phyloP scores from a whole-genome alignment of 1,140 invertebrate species.

The Caenorhabditis tropicalis region DNA sequence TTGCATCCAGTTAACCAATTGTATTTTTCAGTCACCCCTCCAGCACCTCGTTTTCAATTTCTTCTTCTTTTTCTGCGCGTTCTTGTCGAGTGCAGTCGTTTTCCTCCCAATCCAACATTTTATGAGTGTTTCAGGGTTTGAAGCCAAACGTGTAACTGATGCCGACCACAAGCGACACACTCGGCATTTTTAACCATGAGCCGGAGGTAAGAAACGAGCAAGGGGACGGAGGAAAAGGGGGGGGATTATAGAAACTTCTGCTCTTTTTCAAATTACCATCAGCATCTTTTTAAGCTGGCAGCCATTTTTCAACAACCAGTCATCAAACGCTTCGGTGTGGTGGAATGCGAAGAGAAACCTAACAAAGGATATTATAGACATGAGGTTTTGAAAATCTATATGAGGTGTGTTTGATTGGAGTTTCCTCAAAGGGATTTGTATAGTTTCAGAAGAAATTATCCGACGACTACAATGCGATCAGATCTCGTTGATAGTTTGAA shows the following conservation, averaged over 20 bases:
- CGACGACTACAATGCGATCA: not conserved
- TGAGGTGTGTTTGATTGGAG: conserved; percentile 2
- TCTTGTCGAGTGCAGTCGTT: not conserved
- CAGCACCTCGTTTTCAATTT: not conserved
- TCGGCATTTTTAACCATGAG: not conserved
- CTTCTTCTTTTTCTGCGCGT: not conserved
- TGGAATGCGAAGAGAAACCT: not conserved
- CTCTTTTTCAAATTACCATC: not conserved
- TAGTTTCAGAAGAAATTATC: not conserved
- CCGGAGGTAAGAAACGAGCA: not conserved
- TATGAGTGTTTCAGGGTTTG: not conserved
- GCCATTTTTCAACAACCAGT: not conserved
- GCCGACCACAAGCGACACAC: not conserved
- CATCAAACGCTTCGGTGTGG: not conserved
- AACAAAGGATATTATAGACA: not conserved
- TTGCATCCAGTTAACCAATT: not conserved
- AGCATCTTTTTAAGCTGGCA: not conserved
- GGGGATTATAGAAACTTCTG: not conserved
- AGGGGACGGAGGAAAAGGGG: no score
- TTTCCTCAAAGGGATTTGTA: not conserved
- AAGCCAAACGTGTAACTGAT: not conserved
- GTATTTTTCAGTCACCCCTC: not conserved
- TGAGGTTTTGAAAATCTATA: not conserved
- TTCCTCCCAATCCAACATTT: not conserved
- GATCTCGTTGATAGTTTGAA: not conserved